These are phyloP conservation scores for Eremophila alpestris DNA, from an alignment of 2,797 vertebrate species.

Conservation along the genomic window DNA sequence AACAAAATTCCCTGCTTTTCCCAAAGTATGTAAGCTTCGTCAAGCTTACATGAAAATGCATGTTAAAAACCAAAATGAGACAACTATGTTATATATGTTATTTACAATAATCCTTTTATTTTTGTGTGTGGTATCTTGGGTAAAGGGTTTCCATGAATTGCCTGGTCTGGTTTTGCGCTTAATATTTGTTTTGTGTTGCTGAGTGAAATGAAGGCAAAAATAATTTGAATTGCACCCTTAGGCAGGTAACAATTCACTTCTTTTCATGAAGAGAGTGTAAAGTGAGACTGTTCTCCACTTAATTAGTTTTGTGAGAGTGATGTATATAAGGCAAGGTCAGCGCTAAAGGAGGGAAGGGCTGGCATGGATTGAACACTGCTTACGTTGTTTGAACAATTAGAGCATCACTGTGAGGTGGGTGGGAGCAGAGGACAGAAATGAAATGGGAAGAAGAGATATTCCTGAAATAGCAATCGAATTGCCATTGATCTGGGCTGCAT, in stretches of 20 bases:
- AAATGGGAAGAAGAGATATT: not conserved
- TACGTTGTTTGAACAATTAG: constrained; percentile 54
- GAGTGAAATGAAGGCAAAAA: not conserved
- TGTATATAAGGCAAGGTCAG: constrained; percentile 51
- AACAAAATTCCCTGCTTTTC: not conserved
- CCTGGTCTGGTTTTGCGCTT: not conserved
- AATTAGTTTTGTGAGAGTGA: constrained; percentile 60
- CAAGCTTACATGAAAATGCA: not conserved
- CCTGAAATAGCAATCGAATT: not conserved
- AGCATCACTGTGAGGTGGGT: constrained; percentile 33
- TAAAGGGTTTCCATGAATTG: not conserved
- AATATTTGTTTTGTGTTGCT: constrained; percentile 26
- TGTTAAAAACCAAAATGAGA: not conserved
- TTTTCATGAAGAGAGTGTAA: constrained; percentile 18
- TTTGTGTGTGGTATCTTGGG: not conserved
- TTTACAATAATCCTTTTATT: not conserved
- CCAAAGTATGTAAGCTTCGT: not conserved
- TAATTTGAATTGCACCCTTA: constrained; percentile 23
- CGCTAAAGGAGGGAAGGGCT: constrained; percentile 46
- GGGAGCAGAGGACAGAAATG: constrained; percentile 21
- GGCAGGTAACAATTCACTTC: constrained; percentile 40
- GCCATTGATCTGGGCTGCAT: not conserved
- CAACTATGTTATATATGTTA: not conserved
- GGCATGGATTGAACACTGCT: constrained; percentile 28
- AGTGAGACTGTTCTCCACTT: constrained; percentile 33